Conservation (phyloP, 2,113 vertebrate genomes). For the Halcyon malimbica region DNA sequence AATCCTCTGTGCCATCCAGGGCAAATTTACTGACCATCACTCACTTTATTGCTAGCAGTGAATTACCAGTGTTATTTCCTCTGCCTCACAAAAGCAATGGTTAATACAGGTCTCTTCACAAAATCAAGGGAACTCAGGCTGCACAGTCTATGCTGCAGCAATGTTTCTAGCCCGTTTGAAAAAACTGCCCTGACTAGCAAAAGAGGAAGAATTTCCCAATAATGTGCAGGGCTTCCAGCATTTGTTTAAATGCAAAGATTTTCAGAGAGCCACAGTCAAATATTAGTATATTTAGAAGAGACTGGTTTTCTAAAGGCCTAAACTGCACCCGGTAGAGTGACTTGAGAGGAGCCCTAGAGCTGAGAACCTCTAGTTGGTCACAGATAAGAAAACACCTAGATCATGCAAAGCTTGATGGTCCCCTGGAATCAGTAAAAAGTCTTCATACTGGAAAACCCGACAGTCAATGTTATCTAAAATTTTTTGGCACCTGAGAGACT, state of each 20-base stretch:
- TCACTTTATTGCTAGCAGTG: neutral
- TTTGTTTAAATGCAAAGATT: constrained; percentile 57
- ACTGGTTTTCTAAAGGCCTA: neutral
- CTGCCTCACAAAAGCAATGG: neutral
- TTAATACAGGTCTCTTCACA: neutral
- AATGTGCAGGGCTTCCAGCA: neutral
- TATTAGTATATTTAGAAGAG: constrained; percentile 3
- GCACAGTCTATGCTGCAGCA: neutral
- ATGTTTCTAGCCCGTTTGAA: neutral
- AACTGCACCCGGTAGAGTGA: neutral
- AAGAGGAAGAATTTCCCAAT: neutral
- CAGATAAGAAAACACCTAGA: constrained; percentile 5
- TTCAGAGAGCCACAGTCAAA: constrained; percentile 31
- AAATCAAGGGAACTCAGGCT: neutral
- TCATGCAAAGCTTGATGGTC: neutral
- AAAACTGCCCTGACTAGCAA: neutral
- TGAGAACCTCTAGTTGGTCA: neutral
- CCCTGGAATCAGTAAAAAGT: neutral
- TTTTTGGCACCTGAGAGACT: neutral
- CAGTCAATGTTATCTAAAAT: neutral
- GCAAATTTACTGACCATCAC: constrained; percentile 1
- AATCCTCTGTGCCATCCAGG: neutral
- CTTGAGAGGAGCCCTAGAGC: neutral
- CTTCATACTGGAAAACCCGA: neutral
- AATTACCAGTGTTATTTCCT: neutral